Percentiles rank a stretch among this genome's conserved stretches.
Conservation (phyloP, 2,888 invertebrate genomes). For the Chrysolina haemoptera region DNA sequence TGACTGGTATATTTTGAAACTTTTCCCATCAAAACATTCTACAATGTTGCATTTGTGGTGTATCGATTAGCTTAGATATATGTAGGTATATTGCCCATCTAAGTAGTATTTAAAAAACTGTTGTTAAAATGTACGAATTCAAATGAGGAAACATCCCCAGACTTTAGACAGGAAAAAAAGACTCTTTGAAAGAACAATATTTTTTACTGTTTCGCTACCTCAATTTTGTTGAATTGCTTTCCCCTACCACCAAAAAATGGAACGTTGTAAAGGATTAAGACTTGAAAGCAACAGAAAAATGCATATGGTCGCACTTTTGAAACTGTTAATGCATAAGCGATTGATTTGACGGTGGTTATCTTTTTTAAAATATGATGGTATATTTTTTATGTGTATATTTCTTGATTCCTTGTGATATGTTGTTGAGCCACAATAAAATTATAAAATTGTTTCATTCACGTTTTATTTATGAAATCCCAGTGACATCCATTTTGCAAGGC, state of each 20-base stretch:
- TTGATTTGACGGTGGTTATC: too few species aligned
- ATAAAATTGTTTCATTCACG: background rate
- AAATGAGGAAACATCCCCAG: too few species aligned
- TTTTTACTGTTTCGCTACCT: too few species aligned
- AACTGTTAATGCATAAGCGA: too few species aligned
- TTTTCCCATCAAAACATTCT: background rate
- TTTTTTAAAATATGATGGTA: background rate
- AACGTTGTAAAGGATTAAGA: too few species aligned
- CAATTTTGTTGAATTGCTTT: too few species aligned
- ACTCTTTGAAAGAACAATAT: too few species aligned
- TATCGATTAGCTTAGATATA: background rate
- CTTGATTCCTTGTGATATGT: background rate
- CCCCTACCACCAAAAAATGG: too few species aligned
- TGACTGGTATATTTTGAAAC: slow-evolving; percentile 59
- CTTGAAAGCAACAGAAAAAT: too few species aligned
- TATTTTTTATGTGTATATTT: background rate
- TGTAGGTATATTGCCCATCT: background rate
- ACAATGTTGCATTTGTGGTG: background rate
- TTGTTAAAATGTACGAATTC: background rate
- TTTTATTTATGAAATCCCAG: background rate
- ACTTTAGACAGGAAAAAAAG: too few species aligned
- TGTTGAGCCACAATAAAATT: background rate
- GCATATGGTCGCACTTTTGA: too few species aligned
- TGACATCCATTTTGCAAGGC: background rate
- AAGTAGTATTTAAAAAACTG: background rate